phyloP scores from a whole-genome alignment of 1,140 invertebrate species.

The Gyrodactylus bullatarudis region DNA sequence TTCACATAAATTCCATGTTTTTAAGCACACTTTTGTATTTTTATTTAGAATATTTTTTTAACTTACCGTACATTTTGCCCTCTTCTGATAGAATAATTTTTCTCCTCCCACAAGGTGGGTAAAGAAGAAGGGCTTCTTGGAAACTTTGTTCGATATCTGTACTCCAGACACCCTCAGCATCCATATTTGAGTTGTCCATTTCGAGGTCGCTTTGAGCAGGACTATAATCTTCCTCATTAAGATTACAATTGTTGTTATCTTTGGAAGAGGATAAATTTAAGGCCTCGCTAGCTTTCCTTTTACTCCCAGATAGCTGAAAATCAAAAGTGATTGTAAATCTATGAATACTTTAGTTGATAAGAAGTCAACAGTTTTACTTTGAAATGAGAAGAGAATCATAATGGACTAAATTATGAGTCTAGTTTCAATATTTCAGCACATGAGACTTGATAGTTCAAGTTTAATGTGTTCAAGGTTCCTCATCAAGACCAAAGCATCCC shows the following conservation, averaged over 20 bases:
- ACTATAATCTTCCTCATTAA: constrained; percentile 9
- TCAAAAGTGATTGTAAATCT: too few species aligned
- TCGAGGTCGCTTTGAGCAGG: constrained; percentile 39
- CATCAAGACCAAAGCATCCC: too few species aligned
- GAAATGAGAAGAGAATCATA: too few species aligned
- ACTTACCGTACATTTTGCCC: constrained; percentile 99
- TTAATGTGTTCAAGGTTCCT: too few species aligned
- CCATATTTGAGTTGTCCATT: constrained; percentile 16
- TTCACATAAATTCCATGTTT: too few species aligned
- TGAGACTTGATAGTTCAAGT: too few species aligned
- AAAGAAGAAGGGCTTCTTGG: constrained; percentile 92
- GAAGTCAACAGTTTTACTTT: too few species aligned
- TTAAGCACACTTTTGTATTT: too few species aligned
- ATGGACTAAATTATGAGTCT: too few species aligned
- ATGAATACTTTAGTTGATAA: too few species aligned
- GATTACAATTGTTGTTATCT: too few species aligned
- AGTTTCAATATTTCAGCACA: too few species aligned
- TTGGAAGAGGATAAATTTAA: background rate
- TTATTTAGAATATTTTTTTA: background rate
- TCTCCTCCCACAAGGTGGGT: constrained; percentile 83
- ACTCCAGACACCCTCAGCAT: constrained; percentile 97
- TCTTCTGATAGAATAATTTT: constrained; percentile 99
- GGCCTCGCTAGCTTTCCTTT: background rate
- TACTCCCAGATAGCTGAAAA: background rate
- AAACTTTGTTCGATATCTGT: constrained; percentile 98